Evolutionary conservation across 2,113 vertebrate species (phyloP), one percentile per base, ranked within the genome.

Genomic region (Amia ocellicauda): DNA sequence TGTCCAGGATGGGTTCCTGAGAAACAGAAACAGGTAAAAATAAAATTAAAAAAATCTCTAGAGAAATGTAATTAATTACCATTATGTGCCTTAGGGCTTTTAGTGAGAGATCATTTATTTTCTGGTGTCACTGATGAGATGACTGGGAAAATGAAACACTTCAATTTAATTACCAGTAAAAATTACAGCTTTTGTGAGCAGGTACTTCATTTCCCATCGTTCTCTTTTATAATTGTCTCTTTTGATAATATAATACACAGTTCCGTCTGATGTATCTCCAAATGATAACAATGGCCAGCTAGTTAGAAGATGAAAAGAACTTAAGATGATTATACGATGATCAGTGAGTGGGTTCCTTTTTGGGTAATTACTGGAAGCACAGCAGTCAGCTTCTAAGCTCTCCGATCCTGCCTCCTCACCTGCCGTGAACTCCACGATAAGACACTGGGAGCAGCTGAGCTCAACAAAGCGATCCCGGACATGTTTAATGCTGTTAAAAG

Each of bases 141-240:
- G 76, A 83, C 80, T 86, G 73, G 75, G 78, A 84, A 90, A 89
- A 90, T 81, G 79, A 87, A 89, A 82, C 80, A 82, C 85, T 90
- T 83, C 75, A 85, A 68, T 80, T 86, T 88, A 90, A 90, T 88
- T 87, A 81, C 59, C 64, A 84, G 72, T 78, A 51, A 49, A 50
- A 62, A 82, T 79, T 58, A 76, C 20, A 59, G 63, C 75, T 74
- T 83, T 78, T 78, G 53, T 73, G 70, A 82, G 75, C 78, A 83
- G 78, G 74, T 82, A 85, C 80, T 88, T 86, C 62, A 85, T 85
- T 75, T 81, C 77, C 51, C 26, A 26, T 60, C 72, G 76, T 27
- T 66, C 74, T 73, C 78, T 84, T 41, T 76, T 72, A 66, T 78
- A 89, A 87, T 90, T 78, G 73, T 83, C 62, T 78, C 69, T 78